Evolutionary conservation across 64 coral and sea anemone species (phyloP), one percentile per base, ranked within the genome.

Genomic region (Pocillopora damicornis): DNA sequence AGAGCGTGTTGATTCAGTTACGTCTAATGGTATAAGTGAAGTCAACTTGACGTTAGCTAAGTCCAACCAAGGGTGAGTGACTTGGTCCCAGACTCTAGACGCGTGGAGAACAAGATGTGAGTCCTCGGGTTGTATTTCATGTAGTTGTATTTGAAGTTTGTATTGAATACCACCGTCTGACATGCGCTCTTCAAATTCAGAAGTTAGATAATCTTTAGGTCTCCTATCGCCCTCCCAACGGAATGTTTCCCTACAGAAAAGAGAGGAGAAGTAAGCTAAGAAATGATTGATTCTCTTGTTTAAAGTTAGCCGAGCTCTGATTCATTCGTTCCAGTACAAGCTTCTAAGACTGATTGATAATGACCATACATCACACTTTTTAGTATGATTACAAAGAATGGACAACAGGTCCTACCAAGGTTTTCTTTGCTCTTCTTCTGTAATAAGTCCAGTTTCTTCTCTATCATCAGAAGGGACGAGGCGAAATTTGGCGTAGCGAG

Each of bases 401-500:
- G 42, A 30, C 7, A 12, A 22, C 37, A 78, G 22, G 5, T 58
- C 74, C 78, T 79, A 93, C 95, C 95, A 98, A 76, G 91, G 81
- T 67, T 87, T 78, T 72, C 87, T 91, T 86, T 98, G 95, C 56
- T 98, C 86, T 16, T 81, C 61, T 86, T 94, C 75, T 45, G 89
- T 88, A 35, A 98, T 34, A 58, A 88, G 62, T 11, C 95, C 95
- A 9, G 91, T 91, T 61, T 98, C 95, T 37, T 69, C 79, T 58
- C 74, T 66, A 26, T 76, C 72, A 13, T 94, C 92, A 15, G 74
- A 59, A 34, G 92, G 88, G 17, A 94, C 75, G 37, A 98, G 59
- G 64, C 95, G 89, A 64, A 90, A 98, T 59, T 89, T 98, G 38
- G 78, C 95, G 87, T 89, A 98, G 11, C 95, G 75, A 26, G 81